A percentile compares a stretch with the other conserved stretches of the same genome.
Conservation (phyloP, 2,113 vertebrate genomes). For the Tupaia tana region DNA sequence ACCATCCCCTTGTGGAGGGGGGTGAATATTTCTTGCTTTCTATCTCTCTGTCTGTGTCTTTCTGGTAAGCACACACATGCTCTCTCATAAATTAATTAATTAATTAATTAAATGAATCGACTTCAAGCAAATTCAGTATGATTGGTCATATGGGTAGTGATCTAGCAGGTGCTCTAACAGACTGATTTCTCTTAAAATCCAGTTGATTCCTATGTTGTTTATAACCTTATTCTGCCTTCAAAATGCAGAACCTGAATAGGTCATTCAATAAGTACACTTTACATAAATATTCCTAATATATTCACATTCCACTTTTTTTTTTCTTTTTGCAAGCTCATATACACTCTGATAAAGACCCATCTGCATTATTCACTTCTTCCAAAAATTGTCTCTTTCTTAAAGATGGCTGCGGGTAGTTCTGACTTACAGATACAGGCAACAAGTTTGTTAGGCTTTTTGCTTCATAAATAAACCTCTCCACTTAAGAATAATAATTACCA, state of each 20-base stretch:
- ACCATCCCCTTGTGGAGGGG: too few species aligned
- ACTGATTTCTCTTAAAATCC: slow-evolving; percentile 6
- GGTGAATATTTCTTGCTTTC: too few species aligned
- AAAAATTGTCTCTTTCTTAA: slow-evolving; percentile 31
- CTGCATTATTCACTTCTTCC: slow-evolving; percentile 49
- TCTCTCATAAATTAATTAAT: too few species aligned
- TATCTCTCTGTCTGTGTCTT: too few species aligned
- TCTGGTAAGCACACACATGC: too few species aligned
- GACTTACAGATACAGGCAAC: slow-evolving; percentile 44
- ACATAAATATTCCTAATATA: slow-evolving; percentile 4
- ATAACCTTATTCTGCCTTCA: not conserved
- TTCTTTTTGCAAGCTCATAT: not conserved
- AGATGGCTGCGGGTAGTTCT: slow-evolving; percentile 3
- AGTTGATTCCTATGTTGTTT: slow-evolving; percentile 63
- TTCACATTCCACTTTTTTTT: not conserved
- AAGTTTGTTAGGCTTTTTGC: slow-evolving; percentile 68
- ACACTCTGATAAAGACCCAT: slow-evolving; percentile 35
- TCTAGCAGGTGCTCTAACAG: not conserved
- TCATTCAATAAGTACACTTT: not conserved
- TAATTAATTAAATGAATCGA: slow-evolving; percentile 3
- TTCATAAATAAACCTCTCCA: slow-evolving; percentile 63
- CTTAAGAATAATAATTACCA: slow-evolving; percentile 79
- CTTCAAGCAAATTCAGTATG: not conserved
- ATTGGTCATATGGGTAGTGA: slow-evolving; percentile 6
- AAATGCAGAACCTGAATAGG: slow-evolving; percentile 2